Base-by-base conservation (phyloP, 2,113 vertebrate genomes). In the Anguilla japonica region DNA sequence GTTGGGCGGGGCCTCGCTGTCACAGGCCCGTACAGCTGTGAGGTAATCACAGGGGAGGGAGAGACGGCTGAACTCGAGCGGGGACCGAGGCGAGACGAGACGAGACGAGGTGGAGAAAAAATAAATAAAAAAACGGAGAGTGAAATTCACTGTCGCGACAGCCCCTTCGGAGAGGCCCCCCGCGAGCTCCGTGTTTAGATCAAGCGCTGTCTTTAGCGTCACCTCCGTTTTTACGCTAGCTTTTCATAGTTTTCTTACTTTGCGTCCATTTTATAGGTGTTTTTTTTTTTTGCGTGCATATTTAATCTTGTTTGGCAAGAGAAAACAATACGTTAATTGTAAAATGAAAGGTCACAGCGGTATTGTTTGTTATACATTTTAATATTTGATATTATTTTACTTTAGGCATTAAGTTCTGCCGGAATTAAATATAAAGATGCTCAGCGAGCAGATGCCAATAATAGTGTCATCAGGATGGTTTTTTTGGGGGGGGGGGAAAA, bases 1-100 rank as follows among this genome's bases (percentile, higher is more conserved):
- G 88, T 90, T 92, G 91, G 91, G 92, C 88, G 88, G 87, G 89
- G 89, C 89, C 81, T 63, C 26, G 88, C 89, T 92, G 91, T 93
- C 93, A 92, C 57, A 79, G 84, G 22, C 86, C 85, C 71, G 91
- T 91, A 91, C 89, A 89, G 90, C 90, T 89, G 87, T 83, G 75
- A 84, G 39, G 79, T 93, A 94, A 94, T 93, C 93, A 89, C 88
- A 85, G 85, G 82, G 85, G 83, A 87, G 84, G 81, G 50, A 46
- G 87, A 90, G 84, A 56, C 71, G 41, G 71, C 14, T 16, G 43
- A 56, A 34, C 20, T 43, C 41, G 8, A 81, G 87, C 85, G 85
- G 85, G 87, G 56, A 86, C 43, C 41, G 75, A 81, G 57, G 20
- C 34, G 56, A 81, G 57, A 29, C 34, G 56, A 82, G 60, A 86